Conservation (phyloP, 2,888 invertebrate genomes). For the Mesorhabditis spiculigera region DNA sequence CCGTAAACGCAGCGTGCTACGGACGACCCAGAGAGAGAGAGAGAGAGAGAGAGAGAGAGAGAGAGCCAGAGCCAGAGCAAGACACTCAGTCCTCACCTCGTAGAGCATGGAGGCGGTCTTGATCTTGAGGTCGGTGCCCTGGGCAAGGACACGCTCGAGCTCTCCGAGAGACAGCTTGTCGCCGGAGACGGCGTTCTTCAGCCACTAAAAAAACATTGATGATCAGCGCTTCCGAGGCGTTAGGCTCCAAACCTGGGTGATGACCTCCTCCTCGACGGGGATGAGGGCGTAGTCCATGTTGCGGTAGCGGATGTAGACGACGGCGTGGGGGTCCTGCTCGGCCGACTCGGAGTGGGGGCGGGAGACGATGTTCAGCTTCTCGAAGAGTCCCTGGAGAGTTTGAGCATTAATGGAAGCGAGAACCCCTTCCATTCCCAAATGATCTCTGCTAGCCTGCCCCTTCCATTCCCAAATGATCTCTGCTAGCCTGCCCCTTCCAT, state of each 20-base stretch:
- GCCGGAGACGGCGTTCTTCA: neutral
- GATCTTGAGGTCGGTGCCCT: conserved; percentile 11
- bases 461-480: too few relatives aligned
- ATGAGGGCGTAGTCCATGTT: conserved; percentile 41
- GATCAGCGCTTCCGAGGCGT: neutral
- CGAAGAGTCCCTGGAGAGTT: conserved; percentile 25
- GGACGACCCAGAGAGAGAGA: too few relatives aligned
- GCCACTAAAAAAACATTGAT: neutral
- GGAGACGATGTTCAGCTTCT: conserved; percentile 34
- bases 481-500: too few relatives aligned
- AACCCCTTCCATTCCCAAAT: too few relatives aligned
- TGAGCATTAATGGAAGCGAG: too few relatives aligned
- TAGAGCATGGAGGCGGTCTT: conserved; percentile 5
- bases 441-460: too few relatives aligned
- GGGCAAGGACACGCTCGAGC: conserved; percentile 16
- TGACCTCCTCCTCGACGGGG: conserved; percentile 30
- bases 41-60: too few relatives aligned
- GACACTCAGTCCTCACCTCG: neutral
- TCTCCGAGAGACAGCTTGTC: conserved; percentile 7
- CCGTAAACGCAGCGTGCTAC: too few relatives aligned
- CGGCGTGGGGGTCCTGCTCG: conserved; percentile 22
- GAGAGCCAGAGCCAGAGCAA: too few relatives aligned
- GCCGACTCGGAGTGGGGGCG: conserved; percentile 16
- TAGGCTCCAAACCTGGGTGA: neutral
- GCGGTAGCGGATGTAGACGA: conserved; percentile 37